Conservation (phyloP, 2,888 invertebrate species). For the Eupithecia exiguata region DNA sequence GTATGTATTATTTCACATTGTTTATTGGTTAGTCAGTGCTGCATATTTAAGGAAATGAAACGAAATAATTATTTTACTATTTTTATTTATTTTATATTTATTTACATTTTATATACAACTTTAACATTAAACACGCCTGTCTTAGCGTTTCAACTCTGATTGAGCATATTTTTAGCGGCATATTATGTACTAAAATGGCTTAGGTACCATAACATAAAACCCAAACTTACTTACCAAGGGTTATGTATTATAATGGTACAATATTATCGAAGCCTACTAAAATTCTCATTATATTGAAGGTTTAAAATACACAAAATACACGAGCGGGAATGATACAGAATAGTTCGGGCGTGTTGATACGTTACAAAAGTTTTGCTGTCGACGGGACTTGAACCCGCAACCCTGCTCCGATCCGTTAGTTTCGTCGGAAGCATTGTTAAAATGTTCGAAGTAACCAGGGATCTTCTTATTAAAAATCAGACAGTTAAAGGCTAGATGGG, state of each 20-base stretch:
- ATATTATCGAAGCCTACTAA: constrained; percentile 24
- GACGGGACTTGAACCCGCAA: not conserved
- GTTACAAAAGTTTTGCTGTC: constrained; percentile 44
- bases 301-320: constrained; percentile 65
- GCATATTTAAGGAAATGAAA: constrained; percentile 16
- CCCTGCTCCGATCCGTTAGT: not conserved
- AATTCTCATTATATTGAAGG: constrained; percentile 56
- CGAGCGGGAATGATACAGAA: constrained; percentile 75
- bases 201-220: not conserved
- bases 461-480: not conserved
- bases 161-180: constrained; percentile 68
- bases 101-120: constrained; percentile 82
- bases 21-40: not conserved
- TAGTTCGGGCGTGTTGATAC: constrained; percentile 66
- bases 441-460: not conserved
- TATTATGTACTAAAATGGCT: constrained; percentile 7
- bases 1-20: not conserved
- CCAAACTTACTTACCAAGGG: not conserved
- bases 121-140: constrained; percentile 67
- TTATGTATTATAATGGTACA: constrained; percentile 6
- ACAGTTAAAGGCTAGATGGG: not conserved
- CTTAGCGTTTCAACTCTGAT: constrained; percentile 63
- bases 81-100: constrained; percentile 77
- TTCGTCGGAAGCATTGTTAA: not conserved
- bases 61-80: constrained; percentile 49